Evolutionary conservation across 1,140 invertebrate genomes (phyloP).

Genomic region (Laupala kohalensis): DNA sequence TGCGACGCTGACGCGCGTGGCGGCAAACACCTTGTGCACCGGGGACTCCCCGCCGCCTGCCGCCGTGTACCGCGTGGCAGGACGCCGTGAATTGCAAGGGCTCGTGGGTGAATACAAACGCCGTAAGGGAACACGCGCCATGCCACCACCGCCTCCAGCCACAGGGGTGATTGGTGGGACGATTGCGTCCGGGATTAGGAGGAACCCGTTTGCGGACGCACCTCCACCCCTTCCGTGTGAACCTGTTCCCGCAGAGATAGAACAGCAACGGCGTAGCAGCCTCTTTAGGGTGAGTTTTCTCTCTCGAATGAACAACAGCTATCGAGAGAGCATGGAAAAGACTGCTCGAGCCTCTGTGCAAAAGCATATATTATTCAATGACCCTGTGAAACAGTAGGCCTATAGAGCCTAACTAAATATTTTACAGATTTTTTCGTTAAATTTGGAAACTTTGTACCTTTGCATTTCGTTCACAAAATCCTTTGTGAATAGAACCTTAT

Average conservation of each 20-base stretch:
- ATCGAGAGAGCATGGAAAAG: no score
- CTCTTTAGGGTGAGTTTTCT: conserved; percentile 64
- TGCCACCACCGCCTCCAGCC: conserved; percentile 27
- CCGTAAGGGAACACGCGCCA: conserved; percentile 40
- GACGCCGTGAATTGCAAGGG: conserved; percentile 33
- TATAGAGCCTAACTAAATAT: no score
- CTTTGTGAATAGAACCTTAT: no score
- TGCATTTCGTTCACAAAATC: no score
- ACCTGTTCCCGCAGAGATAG: conserved; percentile 53
- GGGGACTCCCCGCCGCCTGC: not conserved
- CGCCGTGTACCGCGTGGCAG: conserved; percentile 35
- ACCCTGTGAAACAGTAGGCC: no score
- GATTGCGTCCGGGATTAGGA: not conserved
- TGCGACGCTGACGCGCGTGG: no score
- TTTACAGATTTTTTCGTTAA: no score
- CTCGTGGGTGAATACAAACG: conserved; percentile 46
- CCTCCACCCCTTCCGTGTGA: conserved; percentile 21
- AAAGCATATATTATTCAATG: no score
- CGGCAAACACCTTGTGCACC: no score
- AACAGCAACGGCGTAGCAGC: conserved; percentile 58
- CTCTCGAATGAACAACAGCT: no score
- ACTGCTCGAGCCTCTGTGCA: no score
- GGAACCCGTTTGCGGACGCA: conserved; percentile 21
- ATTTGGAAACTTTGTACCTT: no score
- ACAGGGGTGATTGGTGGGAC: conserved; percentile 4